Base-by-base conservation (phyloP, 2,797 vertebrate genomes). In the Tarsius wallacei region DNA sequence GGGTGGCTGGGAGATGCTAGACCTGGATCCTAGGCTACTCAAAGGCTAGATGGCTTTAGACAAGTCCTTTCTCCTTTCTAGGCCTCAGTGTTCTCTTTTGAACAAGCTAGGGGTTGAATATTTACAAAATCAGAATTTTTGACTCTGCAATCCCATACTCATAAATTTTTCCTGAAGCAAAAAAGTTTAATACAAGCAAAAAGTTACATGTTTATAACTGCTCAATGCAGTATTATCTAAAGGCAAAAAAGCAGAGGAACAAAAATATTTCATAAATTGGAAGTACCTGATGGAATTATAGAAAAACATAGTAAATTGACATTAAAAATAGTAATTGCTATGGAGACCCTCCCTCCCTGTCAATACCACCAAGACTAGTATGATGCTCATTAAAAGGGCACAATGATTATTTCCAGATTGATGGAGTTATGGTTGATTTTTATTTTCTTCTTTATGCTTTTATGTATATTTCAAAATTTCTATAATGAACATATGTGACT, bases 391-490 rank as follows among this genome's bases (percentile, higher is more conserved):
- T 92, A 53, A 87, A 84, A 77, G 0, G 7, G 81, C 88, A 51
- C 83, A n/a, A 8, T 63, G 19, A 36, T 61, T 85, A 66, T 76
- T 90, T 88, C 64, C 51, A 19, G 63, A 31, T 36, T 42, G 73
- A 80, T n/a, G 77, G 22, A 28, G 61, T 94, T 76, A 49, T 7
- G 47, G 73, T 19, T 70, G 64, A 73, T 28, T 87, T 93, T 95
- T 94, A 77, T 61, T 93, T 96, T 85, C 64, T 93, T 81, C 74
- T 93, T 93, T 84, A 83, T 26, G 55, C 42, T 89, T 88, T 91
- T 95, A 73, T 26, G 49, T 83, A 66, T 53, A 94, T 96, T 93
- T 96, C 21, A 94, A 70, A 87, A 90, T 95, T 95, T 96, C 91
- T 96, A 12, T 91, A 94, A 95, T 89, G 91, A 96, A 78, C 70